These are phyloP conservation scores for Hypotaenidia okinawae DNA, from an alignment of 2,797 vertebrate species.

Conservation along the genomic window DNA sequence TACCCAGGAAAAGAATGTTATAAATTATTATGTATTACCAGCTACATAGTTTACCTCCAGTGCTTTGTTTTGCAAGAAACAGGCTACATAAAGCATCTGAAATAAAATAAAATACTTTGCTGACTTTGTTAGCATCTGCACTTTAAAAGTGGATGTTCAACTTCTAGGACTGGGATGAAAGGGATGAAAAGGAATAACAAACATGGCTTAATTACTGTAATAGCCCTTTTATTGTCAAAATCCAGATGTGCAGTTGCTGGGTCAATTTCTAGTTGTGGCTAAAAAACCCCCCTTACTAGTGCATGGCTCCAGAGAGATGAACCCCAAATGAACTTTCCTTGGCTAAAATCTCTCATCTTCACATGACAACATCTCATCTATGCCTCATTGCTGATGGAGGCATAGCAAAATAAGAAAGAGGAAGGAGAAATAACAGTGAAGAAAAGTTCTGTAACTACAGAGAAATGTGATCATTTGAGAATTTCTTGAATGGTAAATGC, in stretches of 20 bases:
- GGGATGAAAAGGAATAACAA: neutral
- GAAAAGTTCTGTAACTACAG: neutral
- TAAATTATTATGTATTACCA: neutral
- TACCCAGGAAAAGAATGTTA: neutral
- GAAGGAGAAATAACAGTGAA: neutral
- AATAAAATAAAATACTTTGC: neutral
- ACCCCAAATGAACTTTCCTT: neutral
- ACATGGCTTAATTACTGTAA: neutral
- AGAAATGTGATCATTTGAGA: neutral
- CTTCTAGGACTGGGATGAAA: neutral
- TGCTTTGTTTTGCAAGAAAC: neutral
- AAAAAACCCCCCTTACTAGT: neutral
- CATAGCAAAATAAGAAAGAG: neutral
- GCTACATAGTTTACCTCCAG: neutral
- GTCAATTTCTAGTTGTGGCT: neutral
- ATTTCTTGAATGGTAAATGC: slow-evolving; percentile 14
- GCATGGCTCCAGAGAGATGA: neutral
- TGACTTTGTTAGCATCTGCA: neutral
- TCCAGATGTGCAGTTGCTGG: neutral
- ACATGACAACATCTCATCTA: neutral
- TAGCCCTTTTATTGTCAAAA: neutral
- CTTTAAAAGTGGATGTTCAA: neutral
- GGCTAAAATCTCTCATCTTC: neutral
- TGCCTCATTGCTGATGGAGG: neutral
- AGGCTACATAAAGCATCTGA: neutral